Evolutionary conservation across 2,888 invertebrate genomes (phyloP).

Genomic region (Drosophila bunnanda): DNA sequence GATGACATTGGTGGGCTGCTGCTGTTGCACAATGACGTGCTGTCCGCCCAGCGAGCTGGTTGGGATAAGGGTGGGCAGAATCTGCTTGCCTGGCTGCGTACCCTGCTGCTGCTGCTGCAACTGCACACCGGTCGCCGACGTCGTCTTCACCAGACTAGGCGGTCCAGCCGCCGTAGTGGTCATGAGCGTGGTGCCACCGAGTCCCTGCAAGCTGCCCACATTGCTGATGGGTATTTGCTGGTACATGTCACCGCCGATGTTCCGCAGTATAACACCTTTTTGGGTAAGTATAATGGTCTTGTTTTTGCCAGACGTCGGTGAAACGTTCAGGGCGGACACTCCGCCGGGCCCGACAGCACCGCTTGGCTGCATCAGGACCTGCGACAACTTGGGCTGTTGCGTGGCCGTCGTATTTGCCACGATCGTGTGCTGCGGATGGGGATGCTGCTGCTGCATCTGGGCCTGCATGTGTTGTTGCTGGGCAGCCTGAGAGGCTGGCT

Average conservation of each 20-base stretch:
- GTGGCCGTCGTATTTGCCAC: constrained; percentile 84
- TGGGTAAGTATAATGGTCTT: constrained; percentile 84
- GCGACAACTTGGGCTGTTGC: constrained; percentile 84
- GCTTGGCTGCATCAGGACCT: constrained; percentile 83
- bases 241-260: constrained; percentile 84
- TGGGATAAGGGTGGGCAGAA: constrained; percentile 84
- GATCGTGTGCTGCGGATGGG: constrained; percentile 83
- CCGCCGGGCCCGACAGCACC: constrained; percentile 59
- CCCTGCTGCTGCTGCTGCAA: constrained; percentile 78
- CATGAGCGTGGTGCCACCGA: constrained; percentile 81
- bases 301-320: constrained; percentile 75
- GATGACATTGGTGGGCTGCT: constrained; percentile 80
- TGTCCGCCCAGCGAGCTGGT: constrained; percentile 81
- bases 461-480: constrained; percentile 84
- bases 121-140: constrained; percentile 74
- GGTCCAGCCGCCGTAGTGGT: constrained; percentile 83
- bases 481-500: constrained; percentile 84
- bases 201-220: constrained; percentile 80
- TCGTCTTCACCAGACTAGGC: constrained; percentile 82
- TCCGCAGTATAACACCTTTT: constrained; percentile 84
- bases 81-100: constrained; percentile 74
- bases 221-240: constrained; percentile 85
- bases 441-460: constrained; percentile 84
- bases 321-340: constrained; percentile 70
- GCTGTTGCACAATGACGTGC: constrained; percentile 83